These are phyloP conservation scores for Scaptomyza hsui DNA, from an alignment of 1,140 invertebrate genomes.

Conservation along the genomic window DNA sequence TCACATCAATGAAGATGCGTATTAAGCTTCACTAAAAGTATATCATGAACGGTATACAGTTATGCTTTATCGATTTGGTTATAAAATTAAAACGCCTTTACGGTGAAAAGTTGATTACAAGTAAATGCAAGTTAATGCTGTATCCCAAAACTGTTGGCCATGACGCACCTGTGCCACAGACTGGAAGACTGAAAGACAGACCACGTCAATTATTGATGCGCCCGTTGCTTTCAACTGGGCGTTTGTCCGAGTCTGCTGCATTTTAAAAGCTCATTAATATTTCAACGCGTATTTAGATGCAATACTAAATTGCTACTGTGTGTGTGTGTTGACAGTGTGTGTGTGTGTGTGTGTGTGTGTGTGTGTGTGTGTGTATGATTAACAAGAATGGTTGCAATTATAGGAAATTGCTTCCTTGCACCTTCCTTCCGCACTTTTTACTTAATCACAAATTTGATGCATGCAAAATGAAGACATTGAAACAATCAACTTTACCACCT, in stretches of 20 bases:
- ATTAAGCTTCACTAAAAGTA: no score
- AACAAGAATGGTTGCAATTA: conserved; percentile 83
- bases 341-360: conserved; percentile 21
- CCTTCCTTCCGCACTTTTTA: conserved; percentile 79
- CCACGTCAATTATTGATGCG: conserved; percentile 55
- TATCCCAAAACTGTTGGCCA: conserved; percentile 12
- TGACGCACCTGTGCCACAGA: conserved; percentile 22
- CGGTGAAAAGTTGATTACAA: no score
- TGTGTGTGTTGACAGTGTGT: conserved; percentile 24
- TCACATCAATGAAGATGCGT: not conserved
- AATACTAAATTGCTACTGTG: conserved; percentile 53
- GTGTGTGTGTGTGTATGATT: conserved; percentile 61
- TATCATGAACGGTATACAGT: no score
- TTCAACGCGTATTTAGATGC: conserved; percentile 76
- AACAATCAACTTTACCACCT: conserved; percentile 23
- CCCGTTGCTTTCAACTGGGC: conserved; percentile 15
- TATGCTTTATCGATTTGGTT: no score
- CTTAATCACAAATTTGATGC: conserved; percentile 76
- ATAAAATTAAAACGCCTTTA: no score
- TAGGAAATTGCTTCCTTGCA: conserved; percentile 82
- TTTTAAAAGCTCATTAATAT: conserved; percentile 76
- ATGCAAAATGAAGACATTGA: conserved; percentile 79
- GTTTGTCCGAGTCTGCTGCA: conserved; percentile 30
- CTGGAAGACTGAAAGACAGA: conserved; percentile 1
- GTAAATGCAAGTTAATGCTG: no score